Base-by-base conservation (phyloP, 2,797 vertebrate genomes). In the Galago senegalensis region DNA sequence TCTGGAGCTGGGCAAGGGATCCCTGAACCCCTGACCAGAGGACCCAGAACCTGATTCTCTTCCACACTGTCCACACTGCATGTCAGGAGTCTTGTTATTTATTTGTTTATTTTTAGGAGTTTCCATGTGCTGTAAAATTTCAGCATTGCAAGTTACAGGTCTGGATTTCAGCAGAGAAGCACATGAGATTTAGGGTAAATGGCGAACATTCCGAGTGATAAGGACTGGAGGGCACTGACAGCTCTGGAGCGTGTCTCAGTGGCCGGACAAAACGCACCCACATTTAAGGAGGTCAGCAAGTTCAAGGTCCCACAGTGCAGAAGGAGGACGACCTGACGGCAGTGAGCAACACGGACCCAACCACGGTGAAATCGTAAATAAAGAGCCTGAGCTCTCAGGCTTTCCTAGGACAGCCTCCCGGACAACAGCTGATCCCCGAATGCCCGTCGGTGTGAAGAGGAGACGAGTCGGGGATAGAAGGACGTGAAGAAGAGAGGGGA, bases 61-160 rank as follows among this genome's bases (percentile, higher is more conserved):
- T 3, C 4, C n/a, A 46, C 2, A 12, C 10, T 14, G 12, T 49
- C 46, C 46, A 14, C 2, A 1, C 7, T 46, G 5, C 20, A 4
- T 76, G 53, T 46, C 88, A 63, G 25, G 76, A 49, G 46, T 49
- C 12, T 49, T 49, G 46, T 49, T 49, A 13, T 49, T 49, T 14
- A 13, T 49, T 49, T 49, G 13, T 89, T 61, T 16, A 61, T 77
- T 91, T 76, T 31, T 43, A 77, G 49, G 56, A 72, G 63, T 93
- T 87, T 56, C 43, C 67, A 20, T 73, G 17, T 72, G 1, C 56
- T 81, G 25, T 5, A 90, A 81, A 85, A 85, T 83, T n/a, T 18
- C 53, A 79, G 43, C 5, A 49, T 49, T 49, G 46, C 34, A 20
- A 46, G 21, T 67, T 25, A 20, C 12, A 75, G 27, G 11, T 63